These are phyloP conservation scores for Cavia porcellus DNA, from an alignment of 2,113 vertebrate genomes.

Conservation along the genomic window DNA sequence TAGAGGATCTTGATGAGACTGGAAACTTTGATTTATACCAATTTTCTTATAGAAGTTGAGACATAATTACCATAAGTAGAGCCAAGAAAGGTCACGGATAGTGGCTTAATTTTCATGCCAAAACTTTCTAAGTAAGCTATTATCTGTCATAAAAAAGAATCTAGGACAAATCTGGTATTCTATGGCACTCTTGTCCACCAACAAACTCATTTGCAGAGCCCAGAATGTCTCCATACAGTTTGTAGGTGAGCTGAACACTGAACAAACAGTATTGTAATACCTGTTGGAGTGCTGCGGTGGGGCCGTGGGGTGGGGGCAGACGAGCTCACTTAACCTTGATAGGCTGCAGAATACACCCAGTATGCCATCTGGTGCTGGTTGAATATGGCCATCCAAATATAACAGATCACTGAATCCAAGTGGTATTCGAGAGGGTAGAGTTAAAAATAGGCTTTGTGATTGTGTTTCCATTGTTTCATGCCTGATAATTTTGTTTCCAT, in stretches of 20 bases:
- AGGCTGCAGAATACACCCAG: background rate
- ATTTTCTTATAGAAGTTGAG: conserved; percentile 74
- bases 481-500: background rate
- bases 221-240: background rate
- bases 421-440: background rate
- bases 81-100: conserved; percentile 76
- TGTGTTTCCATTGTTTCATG: background rate
- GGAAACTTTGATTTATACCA: conserved; percentile 71
- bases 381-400: background rate
- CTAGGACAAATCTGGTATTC: background rate
- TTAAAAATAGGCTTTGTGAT: background rate
- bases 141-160: conserved; percentile 44
- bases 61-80: conserved; percentile 71
- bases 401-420: background rate
- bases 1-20: conserved; percentile 74
- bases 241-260: background rate
- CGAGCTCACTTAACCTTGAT: background rate
- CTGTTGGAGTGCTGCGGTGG: background rate
- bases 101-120: conserved; percentile 68
- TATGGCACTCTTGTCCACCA: background rate
- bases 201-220: background rate
- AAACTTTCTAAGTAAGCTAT: conserved; percentile 68
- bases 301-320: background rate
- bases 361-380: background rate
- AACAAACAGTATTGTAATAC: background rate